Evolutionary conservation across 2,888 invertebrate genomes (phyloP), one percentile per base, ranked within the genome.

Genomic region (Limenitis camilla): DNA sequence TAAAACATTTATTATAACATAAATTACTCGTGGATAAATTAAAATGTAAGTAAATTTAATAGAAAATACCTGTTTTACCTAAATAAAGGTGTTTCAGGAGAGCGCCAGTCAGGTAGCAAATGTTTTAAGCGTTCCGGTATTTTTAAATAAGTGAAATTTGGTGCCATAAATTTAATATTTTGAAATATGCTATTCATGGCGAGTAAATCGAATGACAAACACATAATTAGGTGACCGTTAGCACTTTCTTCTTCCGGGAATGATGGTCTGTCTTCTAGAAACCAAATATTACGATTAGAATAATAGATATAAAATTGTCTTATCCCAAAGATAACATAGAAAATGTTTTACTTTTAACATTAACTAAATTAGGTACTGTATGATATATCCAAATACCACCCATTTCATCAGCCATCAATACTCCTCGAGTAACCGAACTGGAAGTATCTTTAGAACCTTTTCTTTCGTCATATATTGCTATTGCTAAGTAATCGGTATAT

Each of bases 331-430:
- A 39, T n/a, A 31, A 19, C 8, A 27, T 33, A 19, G 19, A 5
- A 5, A 36, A 7, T 6, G 40, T 61, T 64, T 61, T 43, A 78
- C 79, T 59, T 5, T 74, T 77, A 6, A 75, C 47, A 1, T 90
- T 86, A 1, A 96, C 94, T 74, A 92, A 96, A 58, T 91, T 90
- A 0, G 97, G 97, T 2, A 96, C 92, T 27, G 96, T 96, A 74
- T 98, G 97, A 10, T 94, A 88, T 48, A 98, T 71, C 96, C 97
- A 97, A 61, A 96, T 88, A 0, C 96, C 97, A 19, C 90, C 88
- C 1, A 78, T 65, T 9, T 88, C 82, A 66, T 94, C 91, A 0
- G 91, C 90, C 60, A 94, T 64, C 56, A 81, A 46, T 0, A 79
- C 29, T 0, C 81, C 82, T 6, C 56, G 53, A 0, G 69, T 66